Conservation (phyloP, 2,888 invertebrate genomes). For the Heliconius sara region DNA sequence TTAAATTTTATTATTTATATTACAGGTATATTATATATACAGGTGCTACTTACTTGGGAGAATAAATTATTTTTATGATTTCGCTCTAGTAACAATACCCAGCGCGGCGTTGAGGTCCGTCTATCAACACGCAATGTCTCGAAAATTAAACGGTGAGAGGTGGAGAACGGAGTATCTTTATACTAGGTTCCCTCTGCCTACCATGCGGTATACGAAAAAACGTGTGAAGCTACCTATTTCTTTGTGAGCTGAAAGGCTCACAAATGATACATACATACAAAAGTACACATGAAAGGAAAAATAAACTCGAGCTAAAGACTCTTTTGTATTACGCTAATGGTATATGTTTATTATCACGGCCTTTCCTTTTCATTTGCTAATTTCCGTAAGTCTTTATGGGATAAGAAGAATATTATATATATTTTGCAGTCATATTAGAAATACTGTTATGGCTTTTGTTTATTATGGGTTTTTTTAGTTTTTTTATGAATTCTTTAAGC, state of each 20-base stretch:
- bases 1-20: constrained; percentile 1
- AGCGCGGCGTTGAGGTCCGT: no score
- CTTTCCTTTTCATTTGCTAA: constrained; percentile 29
- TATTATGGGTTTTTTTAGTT: background rate
- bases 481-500: background rate
- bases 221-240: background rate
- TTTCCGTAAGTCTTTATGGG: constrained; percentile 13
- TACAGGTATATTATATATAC: background rate
- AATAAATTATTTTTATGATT: no score
- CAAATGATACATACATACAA: background rate
- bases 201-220: background rate
- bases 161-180: no score
- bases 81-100: no score
- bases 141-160: no score
- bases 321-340: constrained; percentile 31
- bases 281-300: constrained; percentile 17
- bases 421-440: background rate
- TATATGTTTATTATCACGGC: background rate
- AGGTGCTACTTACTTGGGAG: no score
- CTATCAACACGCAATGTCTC: no score
- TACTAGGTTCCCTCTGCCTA: background rate
- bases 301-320: constrained; percentile 18
- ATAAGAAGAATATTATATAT: background rate
- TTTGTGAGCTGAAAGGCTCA: background rate
- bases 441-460: background rate